Evolutionary conservation across 2,113 vertebrate species (phyloP).

Genomic region (Castor canadensis): DNA sequence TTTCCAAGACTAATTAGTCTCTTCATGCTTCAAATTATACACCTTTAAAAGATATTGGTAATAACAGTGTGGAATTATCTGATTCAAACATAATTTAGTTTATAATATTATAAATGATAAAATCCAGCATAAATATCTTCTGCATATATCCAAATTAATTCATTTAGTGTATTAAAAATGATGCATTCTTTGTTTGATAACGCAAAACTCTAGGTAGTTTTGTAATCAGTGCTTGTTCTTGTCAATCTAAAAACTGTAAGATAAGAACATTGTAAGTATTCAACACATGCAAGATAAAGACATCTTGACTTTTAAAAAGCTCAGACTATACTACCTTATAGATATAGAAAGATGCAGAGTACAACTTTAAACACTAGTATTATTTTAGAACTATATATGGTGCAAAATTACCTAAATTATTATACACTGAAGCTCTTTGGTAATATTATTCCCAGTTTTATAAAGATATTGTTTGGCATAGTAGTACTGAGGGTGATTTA

Average conservation of each 20-base stretch:
- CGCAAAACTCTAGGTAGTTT: neutral
- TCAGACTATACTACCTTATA: neutral
- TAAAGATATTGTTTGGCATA: neutral
- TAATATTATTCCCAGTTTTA: neutral
- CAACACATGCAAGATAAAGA: neutral
- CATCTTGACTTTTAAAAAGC: neutral
- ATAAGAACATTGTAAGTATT: neutral
- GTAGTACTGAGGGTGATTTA: neutral
- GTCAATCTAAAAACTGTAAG: neutral
- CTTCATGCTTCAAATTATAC: neutral
- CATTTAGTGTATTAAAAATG: neutral
- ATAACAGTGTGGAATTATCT: neutral
- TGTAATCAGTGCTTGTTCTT: neutral
- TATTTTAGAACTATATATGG: neutral
- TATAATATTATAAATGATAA: neutral
- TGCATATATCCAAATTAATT: neutral
- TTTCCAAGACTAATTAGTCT: neutral
- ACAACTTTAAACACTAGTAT: neutral
- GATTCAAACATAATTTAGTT: neutral
- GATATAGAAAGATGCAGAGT: neutral
- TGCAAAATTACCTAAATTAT: neutral
- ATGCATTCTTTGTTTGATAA: neutral
- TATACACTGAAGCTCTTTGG: neutral
- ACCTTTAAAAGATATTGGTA: neutral
- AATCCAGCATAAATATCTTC: neutral